Evolutionary conservation across 2,888 invertebrate genomes (phyloP).

Genomic region (Macropis europaea): DNA sequence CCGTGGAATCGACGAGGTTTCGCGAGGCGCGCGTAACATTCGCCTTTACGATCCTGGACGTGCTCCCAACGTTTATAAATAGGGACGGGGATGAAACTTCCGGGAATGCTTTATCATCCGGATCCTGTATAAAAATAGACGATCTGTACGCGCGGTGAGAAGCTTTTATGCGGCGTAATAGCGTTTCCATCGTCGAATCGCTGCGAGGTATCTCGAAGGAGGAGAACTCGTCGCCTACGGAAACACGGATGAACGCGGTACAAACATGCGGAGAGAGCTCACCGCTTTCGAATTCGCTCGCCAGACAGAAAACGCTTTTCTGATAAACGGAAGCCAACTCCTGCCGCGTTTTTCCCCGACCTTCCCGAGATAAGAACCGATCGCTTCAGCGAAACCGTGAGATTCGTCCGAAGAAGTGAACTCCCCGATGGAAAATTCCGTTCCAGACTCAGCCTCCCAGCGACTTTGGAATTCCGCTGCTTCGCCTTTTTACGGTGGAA

Average conservation of each 20-base stretch:
- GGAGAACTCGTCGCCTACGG: conserved; percentile 12
- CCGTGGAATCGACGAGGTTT: background rate
- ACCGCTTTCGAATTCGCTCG: background rate
- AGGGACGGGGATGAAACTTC: conserved; percentile 58
- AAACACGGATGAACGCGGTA: conserved; percentile 8
- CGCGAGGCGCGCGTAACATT: conserved; percentile 12
- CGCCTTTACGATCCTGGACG: conserved; percentile 41
- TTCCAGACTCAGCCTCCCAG: too few relatives aligned
- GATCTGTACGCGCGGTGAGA: conserved; percentile 19
- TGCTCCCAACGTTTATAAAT: conserved; percentile 52
- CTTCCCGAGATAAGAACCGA: background rate
- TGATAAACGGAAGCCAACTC: conserved; percentile 2
- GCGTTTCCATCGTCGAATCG: conserved; percentile 45
- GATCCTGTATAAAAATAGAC: conserved; percentile 57
- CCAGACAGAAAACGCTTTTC: background rate
- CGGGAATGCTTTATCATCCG: conserved; percentile 60
- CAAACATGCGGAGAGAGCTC: background rate
- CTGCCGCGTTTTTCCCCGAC: background rate
- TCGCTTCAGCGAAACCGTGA: too few relatives aligned
- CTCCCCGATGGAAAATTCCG: too few relatives aligned
- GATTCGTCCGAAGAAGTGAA: too few relatives aligned
- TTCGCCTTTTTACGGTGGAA: too few relatives aligned
- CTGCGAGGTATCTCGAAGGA: conserved; percentile 30
- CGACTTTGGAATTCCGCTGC: too few relatives aligned
- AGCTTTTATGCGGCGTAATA: conserved; percentile 41